Evolutionary conservation across 1,140 invertebrate genomes (phyloP).

Genomic region (Lanistes nyassanus): DNA sequence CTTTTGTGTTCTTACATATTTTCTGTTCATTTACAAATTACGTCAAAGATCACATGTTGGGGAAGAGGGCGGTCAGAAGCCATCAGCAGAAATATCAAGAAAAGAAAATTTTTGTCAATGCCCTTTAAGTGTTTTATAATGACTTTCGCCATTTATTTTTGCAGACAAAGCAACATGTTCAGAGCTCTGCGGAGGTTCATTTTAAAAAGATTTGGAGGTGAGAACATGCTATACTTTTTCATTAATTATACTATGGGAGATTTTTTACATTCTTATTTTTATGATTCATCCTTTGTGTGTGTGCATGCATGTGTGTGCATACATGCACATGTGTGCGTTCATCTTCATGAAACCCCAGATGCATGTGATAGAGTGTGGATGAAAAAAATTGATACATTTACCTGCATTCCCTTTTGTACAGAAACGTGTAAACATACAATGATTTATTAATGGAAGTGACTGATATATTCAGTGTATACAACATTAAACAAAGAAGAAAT

Average conservation of each 20-base stretch:
- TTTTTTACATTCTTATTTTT: no score
- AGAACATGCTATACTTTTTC: neutral
- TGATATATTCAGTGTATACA: no score
- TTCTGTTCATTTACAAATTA: no score
- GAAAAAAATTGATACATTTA: neutral
- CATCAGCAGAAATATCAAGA: no score
- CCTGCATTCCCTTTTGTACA: neutral
- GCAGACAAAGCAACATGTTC: slow-evolving; percentile 17
- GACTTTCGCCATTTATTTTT: no score
- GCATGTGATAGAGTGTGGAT: neutral
- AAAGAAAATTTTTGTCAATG: no score
- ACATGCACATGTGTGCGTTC: neutral
- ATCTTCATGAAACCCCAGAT: neutral
- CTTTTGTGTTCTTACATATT: no score
- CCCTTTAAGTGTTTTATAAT: no score
- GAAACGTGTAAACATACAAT: neutral
- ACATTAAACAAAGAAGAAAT: no score
- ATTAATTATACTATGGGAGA: neutral
- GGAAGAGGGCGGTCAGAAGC: no score
- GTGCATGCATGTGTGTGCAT: neutral
- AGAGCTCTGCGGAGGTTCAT: slow-evolving; percentile 23
- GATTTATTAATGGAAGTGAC: neutral
- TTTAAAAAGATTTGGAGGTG: slow-evolving; percentile 29
- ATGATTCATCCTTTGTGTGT: neutral
- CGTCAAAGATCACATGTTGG: no score